Conservation (phyloP, 2,113 vertebrate genomes). For the Pteruthius melanotis region DNA sequence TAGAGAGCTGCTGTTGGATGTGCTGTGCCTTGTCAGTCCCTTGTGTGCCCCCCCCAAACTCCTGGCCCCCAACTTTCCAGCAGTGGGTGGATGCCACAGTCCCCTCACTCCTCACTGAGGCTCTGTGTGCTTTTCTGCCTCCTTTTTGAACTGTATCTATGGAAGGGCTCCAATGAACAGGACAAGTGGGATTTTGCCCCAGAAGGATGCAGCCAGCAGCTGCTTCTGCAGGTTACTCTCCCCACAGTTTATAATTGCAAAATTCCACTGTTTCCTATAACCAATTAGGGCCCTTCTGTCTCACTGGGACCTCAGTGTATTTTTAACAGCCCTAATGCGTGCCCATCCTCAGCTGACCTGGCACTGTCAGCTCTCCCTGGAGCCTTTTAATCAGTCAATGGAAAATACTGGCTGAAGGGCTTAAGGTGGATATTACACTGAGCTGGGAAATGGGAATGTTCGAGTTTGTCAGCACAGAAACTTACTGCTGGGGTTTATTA, state of each 20-base stretch:
- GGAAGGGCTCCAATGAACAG: background rate
- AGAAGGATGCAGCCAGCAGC: background rate
- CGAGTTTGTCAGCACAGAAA: background rate
- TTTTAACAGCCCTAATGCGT: background rate
- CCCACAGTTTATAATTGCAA: background rate
- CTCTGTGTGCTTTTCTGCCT: background rate
- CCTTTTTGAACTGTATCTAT: background rate
- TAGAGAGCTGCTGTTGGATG: rapidly evolving
- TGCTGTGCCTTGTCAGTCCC: background rate
- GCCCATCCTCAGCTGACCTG: constrained; percentile 20
- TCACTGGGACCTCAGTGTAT: background rate
- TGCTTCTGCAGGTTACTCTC: background rate
- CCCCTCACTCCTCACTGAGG: background rate
- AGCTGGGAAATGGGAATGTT: background rate
- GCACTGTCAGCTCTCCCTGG: background rate
- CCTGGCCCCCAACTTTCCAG: background rate
- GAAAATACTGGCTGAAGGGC: constrained; percentile 26
- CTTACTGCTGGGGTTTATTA: too few species aligned
- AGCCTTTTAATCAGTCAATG: background rate
- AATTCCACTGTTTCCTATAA: background rate
- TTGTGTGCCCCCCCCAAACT: background rate
- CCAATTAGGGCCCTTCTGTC: background rate
- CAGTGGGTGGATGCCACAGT: background rate
- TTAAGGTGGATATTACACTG: background rate
- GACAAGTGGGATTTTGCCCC: background rate